phyloP scores from a whole-genome alignment of 2,797 vertebrate genomes.

The Pseudochromis fuscus region DNA sequence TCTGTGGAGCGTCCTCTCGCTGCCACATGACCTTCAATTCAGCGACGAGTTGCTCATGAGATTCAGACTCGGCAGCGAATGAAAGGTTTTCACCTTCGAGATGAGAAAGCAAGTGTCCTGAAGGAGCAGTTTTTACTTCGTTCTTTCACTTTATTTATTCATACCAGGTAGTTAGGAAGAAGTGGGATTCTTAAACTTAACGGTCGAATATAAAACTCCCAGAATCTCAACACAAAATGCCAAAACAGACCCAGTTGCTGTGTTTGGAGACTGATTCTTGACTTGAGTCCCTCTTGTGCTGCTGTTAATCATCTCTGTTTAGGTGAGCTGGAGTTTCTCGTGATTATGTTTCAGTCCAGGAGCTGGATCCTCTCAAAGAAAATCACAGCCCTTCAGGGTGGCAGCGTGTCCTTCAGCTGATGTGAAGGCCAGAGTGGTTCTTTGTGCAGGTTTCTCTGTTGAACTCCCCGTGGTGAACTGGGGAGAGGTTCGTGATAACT shows the following conservation, averaged over 20 bases:
- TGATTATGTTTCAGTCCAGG: not conserved
- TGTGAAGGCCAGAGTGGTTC: not conserved
- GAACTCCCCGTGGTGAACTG: not conserved
- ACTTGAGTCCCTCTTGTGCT: not conserved
- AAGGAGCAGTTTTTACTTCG: not conserved
- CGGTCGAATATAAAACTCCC: not conserved
- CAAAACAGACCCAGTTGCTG: not conserved
- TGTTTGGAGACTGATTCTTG: not conserved
- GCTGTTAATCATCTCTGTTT: too few species aligned
- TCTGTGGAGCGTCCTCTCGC: constrained; percentile 49
- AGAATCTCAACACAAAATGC: not conserved
- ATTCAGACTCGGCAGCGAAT: not conserved
- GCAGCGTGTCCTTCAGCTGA: not conserved
- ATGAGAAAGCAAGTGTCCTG: not conserved
- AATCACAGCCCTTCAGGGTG: not conserved
- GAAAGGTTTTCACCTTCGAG: not conserved
- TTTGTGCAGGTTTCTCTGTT: not conserved
- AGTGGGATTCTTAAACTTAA: not conserved
- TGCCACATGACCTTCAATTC: constrained; percentile 38
- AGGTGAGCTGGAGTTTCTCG: not conserved
- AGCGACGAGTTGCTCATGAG: constrained; percentile 4
- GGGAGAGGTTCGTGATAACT: not conserved
- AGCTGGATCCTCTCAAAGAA: not conserved
- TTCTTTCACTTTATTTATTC: not conserved
- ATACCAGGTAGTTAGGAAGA: too few species aligned